phyloP scores from a whole-genome alignment of 2,113 vertebrate genomes.

The Hydrochoerus hydrochaeris region DNA sequence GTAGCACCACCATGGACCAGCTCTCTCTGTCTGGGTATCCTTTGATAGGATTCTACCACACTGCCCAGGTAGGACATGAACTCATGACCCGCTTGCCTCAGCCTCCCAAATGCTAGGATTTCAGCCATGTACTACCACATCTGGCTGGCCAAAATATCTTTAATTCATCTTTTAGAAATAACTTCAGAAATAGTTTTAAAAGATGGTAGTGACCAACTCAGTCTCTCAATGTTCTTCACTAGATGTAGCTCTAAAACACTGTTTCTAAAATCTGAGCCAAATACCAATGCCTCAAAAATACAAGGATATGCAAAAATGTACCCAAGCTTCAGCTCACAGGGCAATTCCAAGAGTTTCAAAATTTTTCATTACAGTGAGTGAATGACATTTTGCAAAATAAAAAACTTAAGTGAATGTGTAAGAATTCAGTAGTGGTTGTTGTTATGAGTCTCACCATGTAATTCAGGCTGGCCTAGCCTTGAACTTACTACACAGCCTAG shows the following conservation, averaged over 20 bases:
- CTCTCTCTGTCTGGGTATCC: neutral
- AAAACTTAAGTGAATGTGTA: neutral
- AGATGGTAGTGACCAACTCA: neutral
- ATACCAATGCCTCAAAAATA: neutral
- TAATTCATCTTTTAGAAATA: neutral
- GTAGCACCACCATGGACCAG: neutral
- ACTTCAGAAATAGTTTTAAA: neutral
- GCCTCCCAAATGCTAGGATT: neutral
- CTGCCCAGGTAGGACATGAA: neutral
- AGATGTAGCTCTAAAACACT: neutral
- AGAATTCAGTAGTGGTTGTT: neutral
- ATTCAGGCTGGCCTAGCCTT: neutral
- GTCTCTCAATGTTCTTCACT: neutral
- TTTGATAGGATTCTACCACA: neutral
- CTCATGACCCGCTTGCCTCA: neutral
- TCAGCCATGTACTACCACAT: too few species aligned
- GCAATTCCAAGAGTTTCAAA: neutral
- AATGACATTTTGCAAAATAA: neutral
- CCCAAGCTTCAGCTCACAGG: neutral
- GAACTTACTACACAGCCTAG: neutral
- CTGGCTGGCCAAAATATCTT: too few species aligned
- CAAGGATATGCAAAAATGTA: neutral
- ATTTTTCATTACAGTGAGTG: neutral
- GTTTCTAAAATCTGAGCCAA: neutral
- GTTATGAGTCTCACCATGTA: neutral